Evolutionary conservation across 2,888 invertebrate genomes (phyloP), one percentile per base, ranked within the genome.

Genomic region (Rhorus exstirpatorius): DNA sequence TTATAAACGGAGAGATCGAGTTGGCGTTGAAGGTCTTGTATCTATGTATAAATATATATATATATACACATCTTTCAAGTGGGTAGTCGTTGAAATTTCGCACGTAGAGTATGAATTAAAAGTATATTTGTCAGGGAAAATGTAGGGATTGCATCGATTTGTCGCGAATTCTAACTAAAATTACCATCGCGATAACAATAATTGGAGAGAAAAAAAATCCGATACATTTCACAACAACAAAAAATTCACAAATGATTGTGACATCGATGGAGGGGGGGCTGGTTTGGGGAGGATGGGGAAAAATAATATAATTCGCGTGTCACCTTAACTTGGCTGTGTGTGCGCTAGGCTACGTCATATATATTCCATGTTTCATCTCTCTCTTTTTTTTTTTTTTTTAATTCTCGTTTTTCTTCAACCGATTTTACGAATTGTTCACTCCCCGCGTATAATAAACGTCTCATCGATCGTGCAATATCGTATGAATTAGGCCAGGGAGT

Each of bases 321-420:
- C 88, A 87, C 88, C 86, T 90, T 90, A 65, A 91, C 90, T 91
- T 92, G 92, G 92, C 92, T 92, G 92, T 92, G 92, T 91, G 92
- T 90, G 91, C 75, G 63, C 90, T 92, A 92, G 90, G 90, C 89
- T 90, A 91, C 89, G 88, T 90, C 88, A 88, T 89, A 87, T 87
- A 61, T 67, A 7, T 76, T 88, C 90, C 90, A 90, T 89, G 86
- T 87, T 89, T 90, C 89, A 90, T 90, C 51, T 55, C 88, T 90
- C 26, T 24, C 44, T 79, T 49, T 53, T 70, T 61, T 81, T 26
- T 38, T 65, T 86, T 85, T 86, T 87, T 89, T 86, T 83, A 83
- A 86, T 86, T 87, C 85, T 53, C 35, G 12, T 41, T 24, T 12
- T 14, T 31, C 7, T 35, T 58, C 4, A 26, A 51, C 21, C 41